Base-by-base conservation (phyloP, 2,888 invertebrate species). In the Chalcosyrphus nemorum region DNA sequence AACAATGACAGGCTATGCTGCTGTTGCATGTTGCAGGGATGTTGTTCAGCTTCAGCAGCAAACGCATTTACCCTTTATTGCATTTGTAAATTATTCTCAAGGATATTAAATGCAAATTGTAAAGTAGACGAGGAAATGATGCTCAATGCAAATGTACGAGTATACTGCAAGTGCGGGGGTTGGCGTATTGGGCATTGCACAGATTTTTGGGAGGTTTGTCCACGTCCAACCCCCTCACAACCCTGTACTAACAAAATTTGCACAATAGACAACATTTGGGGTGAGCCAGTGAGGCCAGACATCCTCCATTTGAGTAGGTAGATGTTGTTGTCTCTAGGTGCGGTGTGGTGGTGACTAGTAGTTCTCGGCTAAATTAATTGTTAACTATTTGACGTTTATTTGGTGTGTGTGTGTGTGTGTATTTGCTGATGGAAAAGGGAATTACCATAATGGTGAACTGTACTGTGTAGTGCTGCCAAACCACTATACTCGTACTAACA, bases 31-130 rank as follows among this genome's bases (percentile, higher is more conserved):
- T 57, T n/a, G 11, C 24, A 63, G 43, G 52, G 29, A 41, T 17
- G 63, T 63, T 59, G 27, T 17, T 41, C 15, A 52, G 24, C 21
- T 52, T 19, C 27, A 35, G 56, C 45, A 59, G 3, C 86, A 88
- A 89, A 91, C 89, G 90, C 90, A 90, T 90, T 90, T 91, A 89
- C 89, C 80, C 90, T 91, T 90, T 91, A 90, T 90, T 90, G 90
- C 91, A 91, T 91, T 91, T 91, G 90, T 91, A 91, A 90, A 91
- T 91, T 91, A 91, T 91, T 90, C 91, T 90, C 90, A 89, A 91
- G 90, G 91, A 90, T 90, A 90, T 91, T 91, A 90, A 90, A 91
- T 90, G 90, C 89, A 90, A 90, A 88, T 88, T 88, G 87, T 86
- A 82, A 87, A 87, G 86, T 80, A 86, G 86, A 87, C 81, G 77